These are phyloP conservation scores for Sitobion miscanthi DNA, from an alignment of 1,140 invertebrate species.

Conservation along the genomic window DNA sequence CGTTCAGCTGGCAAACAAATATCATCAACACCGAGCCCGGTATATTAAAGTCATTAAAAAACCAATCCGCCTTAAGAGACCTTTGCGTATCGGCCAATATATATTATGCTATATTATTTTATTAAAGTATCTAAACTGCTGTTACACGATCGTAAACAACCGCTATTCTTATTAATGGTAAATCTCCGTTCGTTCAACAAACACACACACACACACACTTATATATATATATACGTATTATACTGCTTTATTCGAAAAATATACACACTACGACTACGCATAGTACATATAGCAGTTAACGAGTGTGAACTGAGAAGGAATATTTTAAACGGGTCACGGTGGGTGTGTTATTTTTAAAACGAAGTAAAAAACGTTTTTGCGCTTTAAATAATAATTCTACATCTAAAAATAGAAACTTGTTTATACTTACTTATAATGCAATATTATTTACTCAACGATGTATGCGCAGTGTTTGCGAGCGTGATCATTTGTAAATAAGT, in stretches of 20 bases:
- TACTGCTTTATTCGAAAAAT: too few relatives aligned
- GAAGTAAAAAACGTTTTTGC: background rate
- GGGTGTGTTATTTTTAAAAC: background rate
- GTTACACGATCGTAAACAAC: background rate
- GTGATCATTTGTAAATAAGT: background rate
- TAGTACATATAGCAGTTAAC: too few relatives aligned
- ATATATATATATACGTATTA: too few relatives aligned
- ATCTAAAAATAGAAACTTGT: too few relatives aligned
- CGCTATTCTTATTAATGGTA: background rate
- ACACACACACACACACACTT: too few relatives aligned
- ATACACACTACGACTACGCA: too few relatives aligned
- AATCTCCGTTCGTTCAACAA: background rate
- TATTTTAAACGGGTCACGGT: background rate
- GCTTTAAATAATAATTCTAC: background rate
- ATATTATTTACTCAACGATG: background rate
- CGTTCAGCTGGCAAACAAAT: background rate
- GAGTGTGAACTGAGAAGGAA: background rate
- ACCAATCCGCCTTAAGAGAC: background rate
- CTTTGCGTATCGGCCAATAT: background rate
- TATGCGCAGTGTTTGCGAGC: background rate
- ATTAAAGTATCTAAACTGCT: constrained; percentile 1
- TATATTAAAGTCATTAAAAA: constrained; percentile 10
- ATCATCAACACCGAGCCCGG: background rate
- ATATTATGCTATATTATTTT: background rate
- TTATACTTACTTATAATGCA: too few relatives aligned